Base-by-base conservation (phyloP, 2,797 vertebrate species). In the Myiotriccus ornatus region DNA sequence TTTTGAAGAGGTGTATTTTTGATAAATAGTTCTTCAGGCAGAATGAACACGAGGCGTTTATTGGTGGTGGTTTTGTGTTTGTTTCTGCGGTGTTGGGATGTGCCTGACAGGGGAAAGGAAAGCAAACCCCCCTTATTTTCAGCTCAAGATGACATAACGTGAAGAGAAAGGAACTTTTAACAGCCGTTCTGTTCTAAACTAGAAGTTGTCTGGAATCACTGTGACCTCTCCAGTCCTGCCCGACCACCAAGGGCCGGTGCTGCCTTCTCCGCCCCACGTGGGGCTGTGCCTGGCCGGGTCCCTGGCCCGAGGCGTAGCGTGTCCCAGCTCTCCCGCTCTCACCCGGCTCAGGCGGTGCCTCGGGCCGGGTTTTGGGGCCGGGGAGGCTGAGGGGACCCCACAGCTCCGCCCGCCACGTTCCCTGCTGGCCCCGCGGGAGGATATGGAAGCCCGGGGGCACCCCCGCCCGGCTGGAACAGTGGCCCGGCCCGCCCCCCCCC, bases 391-490 rank as follows among this genome's bases (percentile, higher is more conserved):
- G 7, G 3, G 2, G 9, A 1, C 8, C 35, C 13, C 2, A 2
- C 2, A 3, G 7, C 44, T 16, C 27, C 2, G 3, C 44, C 9
- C 7, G 4, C 23, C 12, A 1, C 15, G 1, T 2, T 4, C 20
- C 15, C 8, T 2, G 6, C 12, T 0, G 4, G 2, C 44, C 10
- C 9, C 64, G 0, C 10, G 21, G 21, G 2, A 14, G 39, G 24
- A 67, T 44, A 84, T 8, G 81, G n/a, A 0, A 6, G 11, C 3
- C 0, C 2, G 0, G 1, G 2, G 4, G 2, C 6, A 0, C 73
- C 55, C 76, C 70, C 19, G 10, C 34, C 47, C 2, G 6, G 6
- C 16, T 1, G 52, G 10, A 55, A 43, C 35, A 32, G 14, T 87
- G 90, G 92, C 3, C n/a, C 47, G 1, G 10, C 5, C 64, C 23